These are phyloP conservation scores for Phortica okadai DNA, from an alignment of 2,888 invertebrate species.

Conservation along the genomic window DNA sequence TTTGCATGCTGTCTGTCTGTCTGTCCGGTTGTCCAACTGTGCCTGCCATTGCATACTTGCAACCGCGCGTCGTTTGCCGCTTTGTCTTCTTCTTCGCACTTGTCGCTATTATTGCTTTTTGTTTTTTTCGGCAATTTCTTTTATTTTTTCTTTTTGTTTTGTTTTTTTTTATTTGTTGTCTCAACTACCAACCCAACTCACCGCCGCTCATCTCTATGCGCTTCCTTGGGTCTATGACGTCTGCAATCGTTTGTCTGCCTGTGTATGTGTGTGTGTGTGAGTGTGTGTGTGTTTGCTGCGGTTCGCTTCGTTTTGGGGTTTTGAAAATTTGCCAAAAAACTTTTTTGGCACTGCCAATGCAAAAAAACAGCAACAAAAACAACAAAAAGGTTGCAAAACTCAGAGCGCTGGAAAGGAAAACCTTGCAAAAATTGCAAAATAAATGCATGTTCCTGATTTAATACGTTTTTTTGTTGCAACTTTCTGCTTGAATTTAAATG, in stretches of 20 bases:
- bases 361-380: background rate
- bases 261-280: slow-evolving; percentile 31
- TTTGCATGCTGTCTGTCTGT: slow-evolving; percentile 5
- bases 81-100: slow-evolving; percentile 16
- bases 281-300: slow-evolving; percentile 37
- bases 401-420: background rate
- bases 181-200: background rate
- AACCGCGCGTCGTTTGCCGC: background rate
- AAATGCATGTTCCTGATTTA: slow-evolving; percentile 68
- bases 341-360: slow-evolving; percentile 43
- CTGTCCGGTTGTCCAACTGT: background rate
- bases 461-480: slow-evolving; percentile 32
- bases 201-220: too few species aligned
- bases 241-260: background rate
- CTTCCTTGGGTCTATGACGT: slow-evolving; percentile 1
- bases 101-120: slow-evolving; percentile 51
- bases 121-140: background rate
- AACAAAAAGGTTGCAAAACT: background rate
- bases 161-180: slow-evolving; percentile 44
- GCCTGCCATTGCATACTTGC: background rate
- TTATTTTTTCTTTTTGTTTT: slow-evolving; percentile 16
- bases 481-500: background rate
- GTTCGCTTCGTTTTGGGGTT: slow-evolving; percentile 33
- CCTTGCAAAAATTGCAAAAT: slow-evolving; percentile 62
- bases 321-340: slow-evolving; percentile 60